Evolutionary conservation across 2,113 vertebrate genomes (phyloP).

Genomic region (Apodemus sylvaticus): DNA sequence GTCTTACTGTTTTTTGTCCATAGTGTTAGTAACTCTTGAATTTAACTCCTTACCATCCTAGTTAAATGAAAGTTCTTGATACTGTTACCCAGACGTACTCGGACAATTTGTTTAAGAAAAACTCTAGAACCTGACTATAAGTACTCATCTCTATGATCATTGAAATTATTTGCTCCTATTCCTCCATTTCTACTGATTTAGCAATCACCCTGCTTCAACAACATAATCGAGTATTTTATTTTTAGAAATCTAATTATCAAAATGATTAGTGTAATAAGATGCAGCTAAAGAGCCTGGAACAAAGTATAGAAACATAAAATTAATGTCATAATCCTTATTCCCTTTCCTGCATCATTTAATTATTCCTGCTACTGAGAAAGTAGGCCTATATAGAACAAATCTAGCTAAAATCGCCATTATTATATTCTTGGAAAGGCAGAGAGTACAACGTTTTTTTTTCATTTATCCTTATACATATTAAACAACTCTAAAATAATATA

Average conservation of each 20-base stretch:
- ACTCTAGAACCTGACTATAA: too few relatives aligned
- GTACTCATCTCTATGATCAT: background rate
- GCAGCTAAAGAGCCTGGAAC: background rate
- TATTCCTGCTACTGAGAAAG: background rate
- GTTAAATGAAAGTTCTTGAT: background rate
- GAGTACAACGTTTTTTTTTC: background rate
- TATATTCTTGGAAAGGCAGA: background rate
- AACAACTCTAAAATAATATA: background rate
- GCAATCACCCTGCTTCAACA: background rate
- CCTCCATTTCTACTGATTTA: background rate
- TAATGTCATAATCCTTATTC: background rate
- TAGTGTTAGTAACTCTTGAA: background rate
- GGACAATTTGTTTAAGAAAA: background rate
- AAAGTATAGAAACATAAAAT: slow-evolving; percentile 2
- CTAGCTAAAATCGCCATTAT: background rate
- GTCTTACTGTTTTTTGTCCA: background rate
- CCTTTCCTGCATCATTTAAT: background rate
- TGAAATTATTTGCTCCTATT: background rate
- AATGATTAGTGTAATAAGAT: background rate
- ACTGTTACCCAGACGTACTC: background rate
- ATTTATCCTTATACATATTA: background rate
- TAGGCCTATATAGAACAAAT: background rate
- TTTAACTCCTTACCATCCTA: background rate
- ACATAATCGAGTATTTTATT: background rate
- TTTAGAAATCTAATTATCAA: background rate